Evolutionary conservation across 2,113 vertebrate genomes (phyloP).

Genomic region (Pomatorhinus ruficollis): DNA sequence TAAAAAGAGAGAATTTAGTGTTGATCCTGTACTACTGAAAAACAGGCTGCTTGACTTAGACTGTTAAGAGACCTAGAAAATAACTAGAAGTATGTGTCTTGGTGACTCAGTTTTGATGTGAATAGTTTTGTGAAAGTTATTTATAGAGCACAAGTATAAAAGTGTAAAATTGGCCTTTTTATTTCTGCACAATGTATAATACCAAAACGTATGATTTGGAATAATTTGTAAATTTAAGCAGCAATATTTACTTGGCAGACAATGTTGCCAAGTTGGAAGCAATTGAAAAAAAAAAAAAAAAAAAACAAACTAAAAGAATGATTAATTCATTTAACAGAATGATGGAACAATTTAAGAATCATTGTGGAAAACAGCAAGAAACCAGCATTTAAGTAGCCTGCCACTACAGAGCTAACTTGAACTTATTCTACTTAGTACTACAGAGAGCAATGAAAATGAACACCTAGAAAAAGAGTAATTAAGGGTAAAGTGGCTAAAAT

Average conservation of each 20-base stretch:
- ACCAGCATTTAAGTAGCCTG: background rate
- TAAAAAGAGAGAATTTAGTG: background rate
- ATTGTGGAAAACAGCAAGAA: background rate
- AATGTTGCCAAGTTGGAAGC: background rate
- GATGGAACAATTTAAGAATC: background rate
- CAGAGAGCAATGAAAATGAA: background rate
- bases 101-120: background rate
- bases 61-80: background rate
- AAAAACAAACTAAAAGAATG: background rate
- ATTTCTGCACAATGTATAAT: background rate
- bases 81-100: background rate
- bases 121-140: background rate
- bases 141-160: background rate
- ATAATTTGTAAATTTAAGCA: background rate
- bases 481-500: background rate
- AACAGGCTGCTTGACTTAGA: background rate
- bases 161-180: background rate
- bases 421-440: background rate
- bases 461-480: background rate
- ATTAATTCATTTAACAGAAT: slow-evolving; percentile 6
- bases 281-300: background rate
- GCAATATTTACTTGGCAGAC: background rate
- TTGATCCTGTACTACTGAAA: background rate
- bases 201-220: background rate
- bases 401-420: background rate